Percentiles rank a stretch among this genome's conserved stretches.
phyloP scores from a whole-genome alignment of 2,113 vertebrate species.

The Cephalopterus ornatus region DNA sequence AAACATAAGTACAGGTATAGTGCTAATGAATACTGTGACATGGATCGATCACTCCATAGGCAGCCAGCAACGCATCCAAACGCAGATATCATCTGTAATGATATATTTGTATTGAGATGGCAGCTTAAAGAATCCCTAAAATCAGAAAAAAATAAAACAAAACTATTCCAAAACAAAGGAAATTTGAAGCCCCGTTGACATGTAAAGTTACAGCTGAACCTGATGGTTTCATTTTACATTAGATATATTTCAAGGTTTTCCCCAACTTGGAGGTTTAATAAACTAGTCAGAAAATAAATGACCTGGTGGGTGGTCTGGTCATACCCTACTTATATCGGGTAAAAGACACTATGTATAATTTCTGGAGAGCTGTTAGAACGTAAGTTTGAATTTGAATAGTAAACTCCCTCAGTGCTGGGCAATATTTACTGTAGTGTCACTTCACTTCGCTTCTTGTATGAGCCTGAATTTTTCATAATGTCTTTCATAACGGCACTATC shows the following conservation, averaged over 20 bases:
- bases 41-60: not conserved
- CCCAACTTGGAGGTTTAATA: not conserved
- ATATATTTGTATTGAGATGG: not conserved
- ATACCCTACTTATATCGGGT: fast-evolving
- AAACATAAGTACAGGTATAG: not conserved
- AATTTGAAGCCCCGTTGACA: not conserved
- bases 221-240: not conserved
- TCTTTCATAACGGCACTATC: not conserved
- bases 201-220: not conserved
- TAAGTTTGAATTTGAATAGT: not conserved
- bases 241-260: not conserved
- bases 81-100: not conserved
- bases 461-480: not conserved
- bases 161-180: not conserved
- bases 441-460: not conserved
- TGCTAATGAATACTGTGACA: not conserved
- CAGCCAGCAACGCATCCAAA: not conserved
- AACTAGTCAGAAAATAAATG: not conserved
- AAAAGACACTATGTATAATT: not conserved
- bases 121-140: not conserved
- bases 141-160: not conserved
- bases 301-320: too few relatives aligned
- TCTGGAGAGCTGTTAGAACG: not conserved
- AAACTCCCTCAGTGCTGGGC: not conserved
- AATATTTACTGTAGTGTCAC: not conserved